Evolutionary conservation across 2,113 vertebrate genomes (phyloP), one percentile per base, ranked within the genome.

Genomic region (Hepsetus odoe): DNA sequence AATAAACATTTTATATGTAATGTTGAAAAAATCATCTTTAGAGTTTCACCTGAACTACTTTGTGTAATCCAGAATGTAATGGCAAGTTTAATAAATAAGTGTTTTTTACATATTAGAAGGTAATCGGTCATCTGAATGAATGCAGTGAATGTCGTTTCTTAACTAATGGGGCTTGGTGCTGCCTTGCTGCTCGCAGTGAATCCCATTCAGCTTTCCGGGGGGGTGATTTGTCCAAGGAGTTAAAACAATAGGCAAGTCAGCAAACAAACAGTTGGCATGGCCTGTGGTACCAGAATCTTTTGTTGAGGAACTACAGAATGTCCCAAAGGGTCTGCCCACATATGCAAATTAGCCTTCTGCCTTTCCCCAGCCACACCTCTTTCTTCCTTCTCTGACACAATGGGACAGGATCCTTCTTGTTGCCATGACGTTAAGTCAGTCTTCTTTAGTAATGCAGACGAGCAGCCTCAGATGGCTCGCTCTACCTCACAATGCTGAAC

Each of bases 361-460:
- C 18, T 42, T 0, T 5, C 22, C n/a, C 53, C 16, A 49, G 84
- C 81, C 85, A 87, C 66, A 35, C 92, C 90, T 83, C 88, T 83
- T 85, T 86, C 83, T 80, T 91, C 91, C 88, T 88, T 87, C 79
- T 67, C 78, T 66, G 2, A 69, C 84, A 92, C 89, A 92, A 92
- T 89, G 85, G 87, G 83, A 80, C 86, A 80, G 84, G 87, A 87
- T 90, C 87, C 85, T 89, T 86, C 82, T 80, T 79, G 93, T 94
- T 93, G 88, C 92, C 87, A 91, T 92, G 92, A 90, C 90, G 87
- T 83, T 85, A 80, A 42, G 33, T 82, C 87, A 82, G 87, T 80
- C 85, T 80, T 42, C 49, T 77, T 65, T 38, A 84, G 92, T 90
- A 88, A 92, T 92, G 90, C 89, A 86, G 79, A 72, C 82, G 76